Evolutionary conservation across 2,113 vertebrate species (phyloP).

Genomic region (Recurvirostra avosetta): DNA sequence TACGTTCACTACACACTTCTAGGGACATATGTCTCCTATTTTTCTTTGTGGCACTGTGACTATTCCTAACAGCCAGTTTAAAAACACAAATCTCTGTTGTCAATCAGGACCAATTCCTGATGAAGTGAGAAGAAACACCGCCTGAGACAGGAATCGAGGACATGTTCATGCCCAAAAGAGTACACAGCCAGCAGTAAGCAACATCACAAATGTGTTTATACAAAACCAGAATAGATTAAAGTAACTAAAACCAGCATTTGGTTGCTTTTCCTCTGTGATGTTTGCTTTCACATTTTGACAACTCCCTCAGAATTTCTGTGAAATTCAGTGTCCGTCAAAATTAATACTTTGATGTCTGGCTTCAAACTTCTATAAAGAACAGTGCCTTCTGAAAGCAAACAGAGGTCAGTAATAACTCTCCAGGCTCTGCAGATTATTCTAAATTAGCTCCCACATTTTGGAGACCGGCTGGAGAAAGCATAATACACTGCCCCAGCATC

Average conservation of each 20-base stretch:
- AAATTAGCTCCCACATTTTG: background rate
- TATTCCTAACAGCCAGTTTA: constrained; percentile 71
- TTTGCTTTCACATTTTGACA: constrained; percentile 56
- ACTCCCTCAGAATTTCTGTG: constrained; percentile 36
- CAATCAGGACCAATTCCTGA: constrained; percentile 76
- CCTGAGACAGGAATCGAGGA: constrained; percentile 72
- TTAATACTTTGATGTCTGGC: constrained; percentile 52
- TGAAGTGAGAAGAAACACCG: constrained; percentile 72
- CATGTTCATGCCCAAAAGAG: constrained; percentile 55
- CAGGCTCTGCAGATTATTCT: background rate
- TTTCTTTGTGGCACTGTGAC: constrained; percentile 77
- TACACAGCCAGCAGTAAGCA: constrained; percentile 34
- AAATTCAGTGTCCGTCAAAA: constrained; percentile 47
- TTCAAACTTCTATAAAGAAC: constrained; percentile 2
- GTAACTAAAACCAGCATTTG: constrained; percentile 38
- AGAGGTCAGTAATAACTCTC: constrained; percentile 7
- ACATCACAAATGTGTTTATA: constrained; percentile 54
- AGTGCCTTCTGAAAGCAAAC: constrained; percentile 7
- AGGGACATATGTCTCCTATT: constrained; percentile 79
- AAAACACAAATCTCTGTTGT: constrained; percentile 75
- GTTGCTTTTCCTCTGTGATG: constrained; percentile 52
- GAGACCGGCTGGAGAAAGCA: background rate
- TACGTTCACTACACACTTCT: constrained; percentile 20
- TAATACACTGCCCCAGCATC: background rate
- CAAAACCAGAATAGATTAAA: constrained; percentile 59